These are phyloP conservation scores for Camponotus fellah DNA, from an alignment of 2,888 invertebrate genomes.

Conservation along the genomic window DNA sequence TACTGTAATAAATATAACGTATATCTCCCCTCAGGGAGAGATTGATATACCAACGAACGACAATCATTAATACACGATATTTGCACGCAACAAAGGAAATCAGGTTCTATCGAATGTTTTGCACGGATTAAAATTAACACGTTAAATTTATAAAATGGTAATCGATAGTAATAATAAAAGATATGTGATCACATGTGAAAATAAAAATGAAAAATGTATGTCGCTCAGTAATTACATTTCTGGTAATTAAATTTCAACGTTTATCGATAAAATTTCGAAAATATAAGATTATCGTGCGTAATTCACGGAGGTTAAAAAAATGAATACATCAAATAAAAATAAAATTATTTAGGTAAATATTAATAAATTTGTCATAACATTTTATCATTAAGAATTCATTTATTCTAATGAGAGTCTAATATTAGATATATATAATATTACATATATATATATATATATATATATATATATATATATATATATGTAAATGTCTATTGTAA, in stretches of 20 bases:
- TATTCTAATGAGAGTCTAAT: not conserved
- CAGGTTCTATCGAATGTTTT: slow-evolving; percentile 24
- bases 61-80: slow-evolving; percentile 1
- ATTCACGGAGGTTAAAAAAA: not conserved
- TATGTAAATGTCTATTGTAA: not conserved
- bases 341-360: not conserved
- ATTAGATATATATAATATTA: not conserved
- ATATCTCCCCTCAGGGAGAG: not conserved
- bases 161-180: slow-evolving; percentile 2
- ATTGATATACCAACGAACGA: not conserved
- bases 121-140: slow-evolving; percentile 3
- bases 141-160: slow-evolving; percentile 24
- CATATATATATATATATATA: not conserved
- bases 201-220: not conserved
- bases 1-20: not conserved
- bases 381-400: not conserved
- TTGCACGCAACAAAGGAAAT: slow-evolving; percentile 6
- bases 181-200: not conserved
- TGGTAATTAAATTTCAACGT: not conserved
- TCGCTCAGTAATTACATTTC: not conserved
- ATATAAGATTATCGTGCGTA: not conserved
- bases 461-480: not conserved
- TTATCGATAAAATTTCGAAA: not conserved
- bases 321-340: not conserved
- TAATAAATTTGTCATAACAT: not conserved